Conservation (phyloP, 2,888 invertebrate genomes). For the Ganaspis brasiliensis region DNA sequence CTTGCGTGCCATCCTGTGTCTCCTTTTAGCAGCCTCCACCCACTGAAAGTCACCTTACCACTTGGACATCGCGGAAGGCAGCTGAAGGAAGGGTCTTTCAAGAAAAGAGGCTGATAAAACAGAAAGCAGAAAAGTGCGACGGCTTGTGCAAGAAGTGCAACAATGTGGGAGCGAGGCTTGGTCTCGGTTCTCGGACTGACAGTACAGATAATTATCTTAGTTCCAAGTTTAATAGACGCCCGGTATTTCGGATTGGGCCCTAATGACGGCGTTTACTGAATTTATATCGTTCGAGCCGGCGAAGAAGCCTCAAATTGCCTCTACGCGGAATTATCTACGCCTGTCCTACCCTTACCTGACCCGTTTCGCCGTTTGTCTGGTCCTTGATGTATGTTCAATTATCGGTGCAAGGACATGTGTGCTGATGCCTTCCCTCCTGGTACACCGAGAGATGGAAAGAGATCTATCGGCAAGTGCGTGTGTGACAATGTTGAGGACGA, state of each 20-base stretch:
- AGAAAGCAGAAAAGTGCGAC: constrained; percentile 54
- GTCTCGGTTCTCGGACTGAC: constrained; percentile 53
- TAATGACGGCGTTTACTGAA: constrained; percentile 79
- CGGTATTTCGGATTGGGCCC: constrained; percentile 78
- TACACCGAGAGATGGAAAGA: constrained; percentile 56
- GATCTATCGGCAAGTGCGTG: constrained; percentile 50
- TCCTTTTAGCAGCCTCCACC: constrained; percentile 46
- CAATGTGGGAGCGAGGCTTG: constrained; percentile 68
- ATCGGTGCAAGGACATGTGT: constrained; percentile 63
- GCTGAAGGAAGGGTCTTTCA: constrained; percentile 44
- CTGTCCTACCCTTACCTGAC: constrained; percentile 34
- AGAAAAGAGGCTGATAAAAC: constrained; percentile 49
- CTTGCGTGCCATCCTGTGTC: constrained; percentile 54
- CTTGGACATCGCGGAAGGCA: constrained; percentile 45
- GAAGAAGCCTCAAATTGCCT: constrained; percentile 68
- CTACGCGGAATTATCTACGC: constrained; percentile 68
- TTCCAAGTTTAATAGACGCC: constrained; percentile 78
- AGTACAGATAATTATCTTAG: constrained; percentile 77
- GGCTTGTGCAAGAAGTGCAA: constrained; percentile 68
- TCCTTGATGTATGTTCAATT: constrained; percentile 73
- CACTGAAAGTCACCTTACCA: constrained; percentile 41
- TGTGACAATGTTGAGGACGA: constrained; percentile 45
- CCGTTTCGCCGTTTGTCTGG: constrained; percentile 47
- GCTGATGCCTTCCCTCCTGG: constrained; percentile 52
- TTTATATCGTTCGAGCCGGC: constrained; percentile 71